Base-by-base conservation (phyloP, 30 jellyfish, hydroid and myxozoan species). In the Turritopsis dohrnii region DNA sequence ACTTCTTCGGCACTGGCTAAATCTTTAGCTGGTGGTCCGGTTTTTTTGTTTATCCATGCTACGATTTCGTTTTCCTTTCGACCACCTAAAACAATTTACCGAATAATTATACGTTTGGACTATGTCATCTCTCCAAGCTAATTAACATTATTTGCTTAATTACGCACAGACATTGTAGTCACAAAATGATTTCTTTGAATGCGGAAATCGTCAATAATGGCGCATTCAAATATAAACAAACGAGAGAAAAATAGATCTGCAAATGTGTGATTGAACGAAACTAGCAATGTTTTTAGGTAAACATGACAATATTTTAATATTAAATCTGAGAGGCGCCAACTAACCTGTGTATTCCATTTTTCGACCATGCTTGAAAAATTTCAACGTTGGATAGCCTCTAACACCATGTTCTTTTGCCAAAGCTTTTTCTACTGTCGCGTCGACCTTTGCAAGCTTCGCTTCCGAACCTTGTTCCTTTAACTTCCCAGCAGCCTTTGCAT, bases 301-400 rank as follows among this genome's bases (percentile, higher is more conserved):
- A n/a, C n/a, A n/a, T n/a, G n/a, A n/a, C n/a, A n/a, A n/a, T n/a
- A n/a, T n/a, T n/a, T n/a, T n/a, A n/a, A n/a, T n/a, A n/a, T n/a
- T n/a, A n/a, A n/a, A n/a, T n/a, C n/a, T n/a, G n/a, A n/a, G n/a
- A n/a, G n/a, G n/a, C n/a, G n/a, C n/a, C n/a, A n/a, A n/a, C n/a
- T n/a, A n/a, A 41, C 96, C 97, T 52, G 72, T 73, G 83, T 87
- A 94, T 76, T 94, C 99, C 21, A 65, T 20, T n/a, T 81, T 84
- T 31, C 83, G 84, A 24, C 99, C 99, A 7, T 74, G 41, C 82
- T 84, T 89, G 95, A 88, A 94, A 72, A 94, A 94, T 72, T 94
- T 94, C 71, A 94, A 76, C 18, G 99, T 94, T n/a, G 99, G 99
- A 87, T 86, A 94, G 7, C 99, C 99, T 87, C 90, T 95, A 28